A percentile compares a stretch with the other conserved stretches of the same genome.
These are phyloP conservation scores for Tenebrio molitor DNA, from an alignment of 1,140 invertebrate species.

Conservation along the genomic window DNA sequence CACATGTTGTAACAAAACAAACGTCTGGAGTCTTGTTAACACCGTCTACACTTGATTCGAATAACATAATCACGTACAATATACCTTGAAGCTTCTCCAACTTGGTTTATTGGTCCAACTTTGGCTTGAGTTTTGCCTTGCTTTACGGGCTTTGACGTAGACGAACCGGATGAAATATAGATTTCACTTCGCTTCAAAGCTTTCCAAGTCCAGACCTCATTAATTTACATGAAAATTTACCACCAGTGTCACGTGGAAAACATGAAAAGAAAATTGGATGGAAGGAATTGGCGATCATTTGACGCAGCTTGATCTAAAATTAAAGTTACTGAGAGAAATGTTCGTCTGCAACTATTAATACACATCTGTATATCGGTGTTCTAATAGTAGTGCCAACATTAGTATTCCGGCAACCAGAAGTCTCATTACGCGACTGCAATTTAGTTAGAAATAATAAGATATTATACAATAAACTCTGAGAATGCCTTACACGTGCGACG, in stretches of 20 bases:
- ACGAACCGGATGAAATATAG: constrained; percentile 35
- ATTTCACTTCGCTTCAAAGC: constrained; percentile 29
- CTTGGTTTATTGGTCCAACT: constrained; percentile 29
- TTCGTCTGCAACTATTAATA: background rate
- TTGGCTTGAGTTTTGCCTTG: background rate
- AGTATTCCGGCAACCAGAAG: constrained; percentile 16
- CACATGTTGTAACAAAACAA: too few relatives aligned
- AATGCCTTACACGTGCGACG: constrained; percentile 20
- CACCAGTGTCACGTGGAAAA: constrained; percentile 31
- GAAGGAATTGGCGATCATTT: constrained; percentile 17
- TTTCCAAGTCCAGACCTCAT: constrained; percentile 33
- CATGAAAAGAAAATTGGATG: constrained; percentile 36
- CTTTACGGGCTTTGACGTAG: constrained; percentile 28
- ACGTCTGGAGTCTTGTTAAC: background rate
- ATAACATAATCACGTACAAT: background rate
- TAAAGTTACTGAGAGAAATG: background rate
- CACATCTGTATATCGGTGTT: constrained; percentile 3
- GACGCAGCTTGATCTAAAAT: background rate
- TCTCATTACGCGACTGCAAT: background rate
- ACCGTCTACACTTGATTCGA: background rate
- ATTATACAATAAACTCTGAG: constrained; percentile 23
- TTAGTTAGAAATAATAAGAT: constrained; percentile 33
- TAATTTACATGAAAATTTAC: constrained; percentile 40
- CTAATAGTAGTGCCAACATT: background rate
- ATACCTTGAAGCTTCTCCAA: constrained; percentile 7